Evolutionary conservation across 2,113 vertebrate species (phyloP), one percentile per base, ranked within the genome.

Genomic region (Oryzias melastigma): DNA sequence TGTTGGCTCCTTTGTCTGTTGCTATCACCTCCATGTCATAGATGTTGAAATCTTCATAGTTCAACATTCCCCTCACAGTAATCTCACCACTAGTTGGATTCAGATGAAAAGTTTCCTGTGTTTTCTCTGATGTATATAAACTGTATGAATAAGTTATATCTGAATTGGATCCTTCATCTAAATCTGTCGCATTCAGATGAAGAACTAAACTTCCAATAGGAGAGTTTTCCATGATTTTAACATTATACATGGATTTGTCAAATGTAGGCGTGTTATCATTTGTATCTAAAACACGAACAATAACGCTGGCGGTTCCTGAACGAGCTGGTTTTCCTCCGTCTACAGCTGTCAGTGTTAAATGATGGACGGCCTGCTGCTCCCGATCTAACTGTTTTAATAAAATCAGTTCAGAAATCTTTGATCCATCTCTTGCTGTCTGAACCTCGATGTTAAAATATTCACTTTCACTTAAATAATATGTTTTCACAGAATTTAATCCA

Each of bases 61-160:
- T 91, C 22, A 94, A 53, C 25, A 75, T 50, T 5, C 56, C 68
- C 5, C 80, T 91, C 0, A 91, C 85, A 0, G 49, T 92, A 49
- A 94, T 89, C 64, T 91, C 89, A 15, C 93, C 93, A 19, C 72
- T 89, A 5, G 5, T 29, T 40, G 89, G 63, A 62, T 93, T 87
- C 16, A 94, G 62, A 18, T 63, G 45, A 73, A 94, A 94, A 13
- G 88, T 59, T 91, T 62, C 60, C 10, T 62, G 60, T 1, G 60
- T 52, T 52, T 62, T 62, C 8, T 62, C 60, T 12, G 60, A 52
- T 44, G 60, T 62, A 5, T 62, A 62, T 45, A 62, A 45, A 62
- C 60, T 62, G 12, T 62, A 62, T 45, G 60, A 52, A 25, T 62
- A 62, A 12, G 24, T 35, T 12, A 62, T 12, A 2, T 62, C 49